Evolutionary conservation across 2,888 invertebrate genomes (phyloP).

Genomic region (Acleris emargana): DNA sequence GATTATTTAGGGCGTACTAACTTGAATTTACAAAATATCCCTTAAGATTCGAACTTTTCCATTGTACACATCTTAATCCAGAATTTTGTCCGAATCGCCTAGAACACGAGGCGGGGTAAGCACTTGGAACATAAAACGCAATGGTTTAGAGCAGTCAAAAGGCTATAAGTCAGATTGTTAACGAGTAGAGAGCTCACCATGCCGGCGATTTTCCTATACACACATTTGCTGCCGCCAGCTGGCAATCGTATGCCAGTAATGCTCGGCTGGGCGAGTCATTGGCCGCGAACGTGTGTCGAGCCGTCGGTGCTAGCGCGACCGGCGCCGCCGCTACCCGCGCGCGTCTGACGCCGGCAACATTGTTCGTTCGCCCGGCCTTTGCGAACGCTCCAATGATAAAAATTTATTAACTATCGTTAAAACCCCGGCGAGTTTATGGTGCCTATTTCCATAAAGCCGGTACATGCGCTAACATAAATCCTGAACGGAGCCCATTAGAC

Average conservation of each 20-base stretch:
- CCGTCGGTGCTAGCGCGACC: constrained; percentile 42
- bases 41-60: background rate
- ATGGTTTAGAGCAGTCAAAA: constrained; percentile 55
- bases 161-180: constrained; percentile 63
- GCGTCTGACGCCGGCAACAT: constrained; percentile 43
- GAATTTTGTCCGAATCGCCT: constrained; percentile 39
- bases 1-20: background rate
- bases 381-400: constrained; percentile 71
- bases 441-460: constrained; percentile 69
- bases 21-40: background rate
- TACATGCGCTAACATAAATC: constrained; percentile 71
- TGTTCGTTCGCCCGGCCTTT: constrained; percentile 47
- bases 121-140: constrained; percentile 54
- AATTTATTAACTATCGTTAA: constrained; percentile 77
- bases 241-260: too few relatives aligned
- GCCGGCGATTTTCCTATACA: constrained; percentile 43
- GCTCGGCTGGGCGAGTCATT: too few relatives aligned
- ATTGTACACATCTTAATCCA: constrained; percentile 1
- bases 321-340: constrained; percentile 45
- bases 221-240: constrained; percentile 40
- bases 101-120: constrained; percentile 51
- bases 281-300: background rate
- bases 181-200: constrained; percentile 59
- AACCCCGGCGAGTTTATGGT: constrained; percentile 68
- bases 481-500: constrained; percentile 78